These are phyloP conservation scores for Noctilio leporinus DNA, from an alignment of 2,113 vertebrate species.

Conservation along the genomic window DNA sequence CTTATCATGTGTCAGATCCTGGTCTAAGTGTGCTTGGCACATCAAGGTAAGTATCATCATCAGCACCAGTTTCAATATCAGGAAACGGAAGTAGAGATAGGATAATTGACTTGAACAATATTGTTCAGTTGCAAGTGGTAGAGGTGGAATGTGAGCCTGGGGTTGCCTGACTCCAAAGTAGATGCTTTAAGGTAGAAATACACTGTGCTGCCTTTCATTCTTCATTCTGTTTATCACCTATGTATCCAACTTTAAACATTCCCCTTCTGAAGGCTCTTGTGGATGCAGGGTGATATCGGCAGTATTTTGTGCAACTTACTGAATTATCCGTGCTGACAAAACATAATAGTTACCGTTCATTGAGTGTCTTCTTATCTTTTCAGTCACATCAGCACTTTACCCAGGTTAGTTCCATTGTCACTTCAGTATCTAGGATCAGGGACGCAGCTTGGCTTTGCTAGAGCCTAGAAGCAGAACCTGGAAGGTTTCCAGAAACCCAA, in stretches of 20 bases:
- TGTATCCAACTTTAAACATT: background rate
- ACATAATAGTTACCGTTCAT: background rate
- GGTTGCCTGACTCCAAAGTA: background rate
- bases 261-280: background rate
- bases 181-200: background rate
- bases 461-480: background rate
- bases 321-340: background rate
- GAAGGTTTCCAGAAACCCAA: background rate
- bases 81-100: background rate
- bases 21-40: background rate
- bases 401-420: background rate
- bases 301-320: background rate
- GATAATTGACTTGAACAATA: background rate
- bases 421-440: background rate
- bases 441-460: background rate
- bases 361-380: background rate
- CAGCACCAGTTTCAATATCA: background rate
- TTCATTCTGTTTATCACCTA: too few species aligned
- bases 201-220: background rate
- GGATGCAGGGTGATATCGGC: background rate
- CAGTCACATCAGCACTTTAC: background rate
- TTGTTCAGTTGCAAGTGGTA: background rate
- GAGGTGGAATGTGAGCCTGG: background rate
- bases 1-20: background rate
- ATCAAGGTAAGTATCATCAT: background rate